phyloP scores from a whole-genome alignment of 1,140 invertebrate species.

The Panonychus citri region DNA sequence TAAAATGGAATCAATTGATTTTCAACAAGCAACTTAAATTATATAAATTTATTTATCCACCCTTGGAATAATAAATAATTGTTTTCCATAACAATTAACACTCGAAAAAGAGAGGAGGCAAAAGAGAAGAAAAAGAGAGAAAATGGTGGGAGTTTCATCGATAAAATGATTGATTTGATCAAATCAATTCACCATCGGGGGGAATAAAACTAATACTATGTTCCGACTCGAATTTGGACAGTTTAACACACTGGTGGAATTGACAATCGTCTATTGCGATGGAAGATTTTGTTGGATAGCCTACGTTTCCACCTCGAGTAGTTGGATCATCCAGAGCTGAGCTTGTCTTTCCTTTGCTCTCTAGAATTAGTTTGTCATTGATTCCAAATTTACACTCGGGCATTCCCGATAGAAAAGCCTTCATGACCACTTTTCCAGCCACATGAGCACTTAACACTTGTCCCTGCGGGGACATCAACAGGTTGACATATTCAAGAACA shows the following conservation, averaged over 20 bases:
- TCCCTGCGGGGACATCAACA: constrained; percentile 89
- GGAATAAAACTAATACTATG: constrained; percentile 99
- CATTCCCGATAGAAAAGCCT: constrained; percentile 98
- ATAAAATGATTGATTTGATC: too few species aligned
- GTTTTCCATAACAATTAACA: too few species aligned
- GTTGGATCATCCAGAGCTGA: constrained; percentile 46
- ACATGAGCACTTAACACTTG: constrained; percentile 95
- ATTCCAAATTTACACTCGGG: constrained; percentile 51
- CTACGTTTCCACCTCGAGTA: constrained; percentile 20
- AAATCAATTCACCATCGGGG: constrained; percentile 64
- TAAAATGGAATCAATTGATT: too few species aligned
- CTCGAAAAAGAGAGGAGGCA: too few species aligned
- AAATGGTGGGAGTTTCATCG: too few species aligned
- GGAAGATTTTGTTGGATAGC: constrained; percentile 52
- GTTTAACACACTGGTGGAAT: constrained; percentile 98
- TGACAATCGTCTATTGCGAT: constrained; percentile 98
- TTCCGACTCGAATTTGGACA: constrained; percentile 98
- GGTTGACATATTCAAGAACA: constrained; percentile 96
- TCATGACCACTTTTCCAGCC: constrained; percentile 95
- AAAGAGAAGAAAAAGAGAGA: too few species aligned
- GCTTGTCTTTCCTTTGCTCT: constrained; percentile 60
- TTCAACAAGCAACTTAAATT: too few species aligned
- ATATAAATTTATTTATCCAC: too few species aligned
- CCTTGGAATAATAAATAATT: too few species aligned
- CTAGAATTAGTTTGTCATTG: constrained; percentile 98